Conservation (phyloP, 53 echinoderm and acorn worm species). For the Echinometra lucunter region DNA sequence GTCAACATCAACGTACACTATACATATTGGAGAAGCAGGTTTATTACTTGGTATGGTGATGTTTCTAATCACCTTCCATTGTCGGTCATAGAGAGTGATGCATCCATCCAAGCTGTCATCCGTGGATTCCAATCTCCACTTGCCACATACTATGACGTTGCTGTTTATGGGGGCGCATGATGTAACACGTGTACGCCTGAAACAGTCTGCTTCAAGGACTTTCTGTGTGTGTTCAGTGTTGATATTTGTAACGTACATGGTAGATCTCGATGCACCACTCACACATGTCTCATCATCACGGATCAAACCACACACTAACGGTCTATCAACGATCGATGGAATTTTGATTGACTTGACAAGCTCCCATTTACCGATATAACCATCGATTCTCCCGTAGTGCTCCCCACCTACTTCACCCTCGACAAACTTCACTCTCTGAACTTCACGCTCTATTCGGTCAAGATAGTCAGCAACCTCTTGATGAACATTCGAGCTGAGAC, state of each 20-base stretch:
- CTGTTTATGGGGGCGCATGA: background rate
- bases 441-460: background rate
- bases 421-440: background rate
- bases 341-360: background rate
- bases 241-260: background rate
- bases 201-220: background rate
- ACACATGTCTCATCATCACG: background rate
- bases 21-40: background rate
- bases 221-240: background rate
- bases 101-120: background rate
- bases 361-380: background rate
- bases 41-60: background rate
- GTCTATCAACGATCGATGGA: background rate
- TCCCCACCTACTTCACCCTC: background rate
- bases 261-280: background rate
- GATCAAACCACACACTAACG: background rate
- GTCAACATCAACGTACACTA: background rate
- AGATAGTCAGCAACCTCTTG: background rate
- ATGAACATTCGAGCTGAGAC: background rate
- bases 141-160: background rate
- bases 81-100: conserved; percentile 23
- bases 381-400: background rate
- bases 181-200: background rate
- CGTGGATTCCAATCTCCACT: background rate
- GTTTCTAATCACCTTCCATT: conserved; percentile 7